These are phyloP conservation scores for Zaprionus capensis DNA, from an alignment of 1,140 invertebrate genomes.

Conservation along the genomic window DNA sequence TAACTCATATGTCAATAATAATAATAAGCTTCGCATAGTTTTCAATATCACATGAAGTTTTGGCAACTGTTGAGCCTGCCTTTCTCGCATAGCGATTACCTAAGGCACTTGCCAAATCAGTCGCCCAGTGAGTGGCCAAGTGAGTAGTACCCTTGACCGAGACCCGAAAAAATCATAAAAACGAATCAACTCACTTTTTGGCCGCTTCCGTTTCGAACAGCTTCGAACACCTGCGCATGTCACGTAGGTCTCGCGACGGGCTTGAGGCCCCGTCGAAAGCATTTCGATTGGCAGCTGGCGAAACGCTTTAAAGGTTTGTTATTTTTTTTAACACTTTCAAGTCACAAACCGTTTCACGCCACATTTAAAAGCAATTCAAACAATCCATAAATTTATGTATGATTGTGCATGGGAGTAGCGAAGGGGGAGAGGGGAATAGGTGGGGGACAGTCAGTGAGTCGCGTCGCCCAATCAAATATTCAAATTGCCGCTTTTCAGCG, in stretches of 20 bases:
- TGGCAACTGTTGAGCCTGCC: background rate
- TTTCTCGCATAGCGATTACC: constrained; percentile 9
- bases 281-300: constrained; percentile 54
- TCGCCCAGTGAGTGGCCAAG: constrained; percentile 11
- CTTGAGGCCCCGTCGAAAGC: constrained; percentile 13
- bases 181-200: constrained; percentile 31
- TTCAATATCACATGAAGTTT: background rate
- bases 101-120: constrained; percentile 6
- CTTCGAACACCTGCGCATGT: constrained; percentile 74
- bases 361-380: constrained; percentile 66
- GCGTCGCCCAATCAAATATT: constrained; percentile 74
- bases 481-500: constrained; percentile 68
- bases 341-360: constrained; percentile 77
- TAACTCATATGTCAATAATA: background rate
- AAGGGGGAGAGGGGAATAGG: background rate
- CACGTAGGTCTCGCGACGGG: constrained; percentile 53
- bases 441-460: constrained; percentile 16
- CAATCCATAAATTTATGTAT: constrained; percentile 75
- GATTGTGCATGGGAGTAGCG: constrained; percentile 49
- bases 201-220: constrained; percentile 66
- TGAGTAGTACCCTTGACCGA: constrained; percentile 62
- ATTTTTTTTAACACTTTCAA: constrained; percentile 48
- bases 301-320: constrained; percentile 23
- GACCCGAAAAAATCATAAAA: constrained; percentile 43
- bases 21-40: background rate